Percentiles rank a stretch among this genome's conserved stretches.
phyloP scores from a whole-genome alignment of 2,888 invertebrate genomes.

The Xanthorhoe designata region DNA sequence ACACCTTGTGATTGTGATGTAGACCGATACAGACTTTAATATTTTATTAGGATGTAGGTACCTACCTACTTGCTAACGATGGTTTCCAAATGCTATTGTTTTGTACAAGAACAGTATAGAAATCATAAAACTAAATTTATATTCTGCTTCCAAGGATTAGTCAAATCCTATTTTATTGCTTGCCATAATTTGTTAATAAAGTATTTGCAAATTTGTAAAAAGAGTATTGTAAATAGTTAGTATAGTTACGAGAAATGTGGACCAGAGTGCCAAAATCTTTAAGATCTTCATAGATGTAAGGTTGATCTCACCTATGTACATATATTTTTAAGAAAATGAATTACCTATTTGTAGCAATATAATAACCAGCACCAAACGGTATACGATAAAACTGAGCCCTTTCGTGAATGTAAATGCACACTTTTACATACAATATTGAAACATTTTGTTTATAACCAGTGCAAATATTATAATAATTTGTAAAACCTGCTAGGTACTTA shows the following conservation, averaged over 20 bases:
- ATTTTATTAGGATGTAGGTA: too few species aligned
- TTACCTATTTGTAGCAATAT: conserved; percentile 29
- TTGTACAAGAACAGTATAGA: not conserved
- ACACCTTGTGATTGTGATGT: not conserved
- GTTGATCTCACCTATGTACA: conserved; percentile 83
- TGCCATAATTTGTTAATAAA: conserved; percentile 46
- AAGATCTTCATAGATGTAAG: conserved; percentile 79
- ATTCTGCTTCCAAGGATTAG: conserved; percentile 6
- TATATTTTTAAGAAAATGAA: conserved; percentile 51
- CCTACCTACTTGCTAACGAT: not conserved
- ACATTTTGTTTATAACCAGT: too few species aligned
- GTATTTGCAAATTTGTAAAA: conserved; percentile 49
- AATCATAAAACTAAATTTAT: not conserved
- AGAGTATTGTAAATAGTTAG: conserved; percentile 44
- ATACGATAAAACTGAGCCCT: not conserved
- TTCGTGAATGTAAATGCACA: not conserved
- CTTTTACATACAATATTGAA: not conserved
- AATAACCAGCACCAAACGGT: conserved; percentile 1
- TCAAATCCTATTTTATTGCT: conserved; percentile 27
- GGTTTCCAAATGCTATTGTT: not conserved
- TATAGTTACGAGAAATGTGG: conserved; percentile 62
- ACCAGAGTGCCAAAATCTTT: conserved; percentile 82
- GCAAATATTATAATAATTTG: not conserved
- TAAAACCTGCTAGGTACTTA: not conserved
- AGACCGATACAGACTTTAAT: not conserved